Base-by-base conservation (phyloP, 2,797 vertebrate species). In the Coregonus suidteri region DNA sequence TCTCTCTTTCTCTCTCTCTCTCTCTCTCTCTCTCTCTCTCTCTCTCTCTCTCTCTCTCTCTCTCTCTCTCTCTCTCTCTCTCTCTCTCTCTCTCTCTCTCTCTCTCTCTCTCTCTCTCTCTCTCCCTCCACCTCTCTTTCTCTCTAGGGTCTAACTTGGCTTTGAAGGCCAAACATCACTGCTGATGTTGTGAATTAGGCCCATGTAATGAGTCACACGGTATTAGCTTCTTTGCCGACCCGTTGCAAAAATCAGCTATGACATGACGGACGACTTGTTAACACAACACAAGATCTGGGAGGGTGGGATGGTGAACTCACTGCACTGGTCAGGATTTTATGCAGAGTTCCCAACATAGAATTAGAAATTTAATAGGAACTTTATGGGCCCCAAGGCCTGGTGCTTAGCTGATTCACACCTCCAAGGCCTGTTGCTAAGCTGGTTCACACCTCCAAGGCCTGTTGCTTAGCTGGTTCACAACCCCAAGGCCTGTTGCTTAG, bases 111-210 rank as follows among this genome's bases (percentile, higher is more conserved):
- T 53, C 25, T n/a, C n/a, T 31, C 37, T 16, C 31, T 54, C 47
- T 53, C 52, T n/a, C 56, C 25, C 34, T 6, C 52, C 14, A 13
- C 25, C 47, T 75, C 18, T 47, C 53, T 66, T 16, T 52, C 34
- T 20, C 35, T 47, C 41, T 15, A 1, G 0, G 5, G 15, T n/a
- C 62, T 72, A 31, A 66, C 62, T 31, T 9, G 14, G 41, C 52
- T 73, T n/a, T 69, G 53, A 37, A 71, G 75, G 81, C 77, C 77
- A 77, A 77, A 75, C 65, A 56, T 35, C 74, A 73, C 41, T 52
- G 73, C 30, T 74, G 73, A 69, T 68, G 68, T 74, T 59, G 35
- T 31, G 41, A 71, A 54, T 35, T 30, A 75, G 54, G 15, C 67
- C 67, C 59, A 64, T 79, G 41, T 52, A 75, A 75, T 75, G 78